Base-by-base conservation (phyloP, 1,140 invertebrate genomes). In the Stratiolaelaps scimitus region DNA sequence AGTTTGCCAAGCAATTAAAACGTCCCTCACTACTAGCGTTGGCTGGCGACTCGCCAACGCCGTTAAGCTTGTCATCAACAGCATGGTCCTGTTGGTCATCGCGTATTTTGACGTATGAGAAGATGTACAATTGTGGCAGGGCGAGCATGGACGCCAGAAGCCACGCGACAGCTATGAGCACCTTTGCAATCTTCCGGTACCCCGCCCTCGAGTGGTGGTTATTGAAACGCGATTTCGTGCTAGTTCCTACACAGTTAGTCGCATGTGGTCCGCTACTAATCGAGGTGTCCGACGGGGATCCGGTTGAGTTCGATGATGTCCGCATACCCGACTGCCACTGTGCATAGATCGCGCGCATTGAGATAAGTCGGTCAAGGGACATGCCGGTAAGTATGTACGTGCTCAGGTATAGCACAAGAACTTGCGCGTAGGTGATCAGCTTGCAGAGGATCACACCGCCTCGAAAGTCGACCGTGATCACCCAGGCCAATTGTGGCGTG, bases 351-450 rank as follows among this genome's bases (percentile, higher is more conserved):
- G 87, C 75, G 66, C 85, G 80, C 1, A 90, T 84, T 0, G 86
- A 87, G 44, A 75, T 73, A 77, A 86, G 88, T 64, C 87, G 78
- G 72, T 89, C 87, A 28, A 89, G 78, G 6, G 85, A 86, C 69
- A 89, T 89, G 10, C 88, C 79, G 4, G 89, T 86, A 23, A 88
- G 76, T 26, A 88, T 81, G 73, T 87, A 89, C 0, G 87, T 89
- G 46, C 86, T 88, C n/a, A 88, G 76, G 74, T 89, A 88, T 6
- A 88, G 77, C 64, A 84, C 83, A 71, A 87, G 86, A 81, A 88
- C 84, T 75, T 89, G 86, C 17, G 85, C 74, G 71, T 85, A 88
- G 74, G 89, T 90, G 69, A 89, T 83, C 17, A 85, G 66, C 75
- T 89, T 89, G 74, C 88, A 91, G 29, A 81, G 80, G 1, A 81